Conservation (phyloP, 2,797 vertebrate genomes). For the Liasis olivaceus region DNA sequence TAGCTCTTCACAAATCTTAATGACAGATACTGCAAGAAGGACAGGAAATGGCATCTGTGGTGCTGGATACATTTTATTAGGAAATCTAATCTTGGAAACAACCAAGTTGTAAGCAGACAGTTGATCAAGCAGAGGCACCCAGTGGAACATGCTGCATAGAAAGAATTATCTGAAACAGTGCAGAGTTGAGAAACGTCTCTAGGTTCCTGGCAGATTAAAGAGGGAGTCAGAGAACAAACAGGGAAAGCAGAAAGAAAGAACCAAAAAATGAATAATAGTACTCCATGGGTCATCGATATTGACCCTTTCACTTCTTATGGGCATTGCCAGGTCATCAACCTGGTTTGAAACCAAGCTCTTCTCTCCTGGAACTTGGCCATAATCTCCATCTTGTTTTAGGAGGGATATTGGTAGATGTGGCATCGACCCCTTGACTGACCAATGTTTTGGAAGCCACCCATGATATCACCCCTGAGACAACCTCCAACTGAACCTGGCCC, state of each 20-base stretch:
- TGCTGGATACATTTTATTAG: slow-evolving; percentile 20
- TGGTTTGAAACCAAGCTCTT: neutral
- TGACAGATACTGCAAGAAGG: no score
- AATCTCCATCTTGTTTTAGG: neutral
- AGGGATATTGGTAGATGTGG: neutral
- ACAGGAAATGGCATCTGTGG: neutral
- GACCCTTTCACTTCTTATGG: neutral
- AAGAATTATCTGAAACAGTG: neutral
- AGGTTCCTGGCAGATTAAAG: neutral
- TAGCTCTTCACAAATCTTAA: neutral
- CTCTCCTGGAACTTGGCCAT: neutral
- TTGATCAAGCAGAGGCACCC: neutral
- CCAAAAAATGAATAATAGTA: neutral
- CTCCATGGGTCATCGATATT: neutral
- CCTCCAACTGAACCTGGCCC: neutral
- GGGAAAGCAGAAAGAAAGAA: neutral
- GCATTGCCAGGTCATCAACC: neutral
- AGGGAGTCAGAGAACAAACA: neutral
- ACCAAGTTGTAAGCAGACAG: neutral
- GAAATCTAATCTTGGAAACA: neutral
- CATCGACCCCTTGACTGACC: neutral
- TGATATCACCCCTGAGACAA: neutral
- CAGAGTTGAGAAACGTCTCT: neutral
- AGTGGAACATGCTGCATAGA: neutral
- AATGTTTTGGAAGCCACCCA: neutral